Conservation (phyloP, 35 echinoderm and acorn worm genomes). For the Lytechinus variegatus region DNA sequence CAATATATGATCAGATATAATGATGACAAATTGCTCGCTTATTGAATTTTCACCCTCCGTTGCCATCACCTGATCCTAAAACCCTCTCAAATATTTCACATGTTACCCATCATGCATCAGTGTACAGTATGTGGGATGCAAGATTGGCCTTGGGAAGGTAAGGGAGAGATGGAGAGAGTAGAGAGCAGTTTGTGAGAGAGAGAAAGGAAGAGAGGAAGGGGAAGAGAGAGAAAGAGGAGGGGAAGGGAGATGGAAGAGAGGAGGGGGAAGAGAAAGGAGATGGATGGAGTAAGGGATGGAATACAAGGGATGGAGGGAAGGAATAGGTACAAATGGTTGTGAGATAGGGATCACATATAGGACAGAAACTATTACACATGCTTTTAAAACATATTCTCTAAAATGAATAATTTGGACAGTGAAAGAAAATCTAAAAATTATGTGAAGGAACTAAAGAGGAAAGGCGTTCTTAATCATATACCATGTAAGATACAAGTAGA, state of each 20-base stretch:
- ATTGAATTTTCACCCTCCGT: conserved; percentile 1
- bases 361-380: neutral
- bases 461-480: neutral
- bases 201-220: no score
- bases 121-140: neutral
- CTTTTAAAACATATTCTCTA: neutral
- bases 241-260: no score
- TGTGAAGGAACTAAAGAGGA: neutral
- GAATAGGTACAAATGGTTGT: no score
- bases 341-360: neutral
- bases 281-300: neutral
- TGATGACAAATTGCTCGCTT: neutral
- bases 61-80: neutral
- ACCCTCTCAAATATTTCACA: neutral
- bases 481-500: neutral
- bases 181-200: no score
- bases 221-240: neutral
- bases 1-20: neutral
- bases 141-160: neutral
- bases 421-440: neutral
- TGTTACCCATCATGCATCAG: neutral
- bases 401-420: neutral
- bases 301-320: no score
- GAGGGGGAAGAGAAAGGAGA: no score
- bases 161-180: neutral